Base-by-base conservation (phyloP, 1,140 invertebrate species). In the Pristionchus pacificus region DNA sequence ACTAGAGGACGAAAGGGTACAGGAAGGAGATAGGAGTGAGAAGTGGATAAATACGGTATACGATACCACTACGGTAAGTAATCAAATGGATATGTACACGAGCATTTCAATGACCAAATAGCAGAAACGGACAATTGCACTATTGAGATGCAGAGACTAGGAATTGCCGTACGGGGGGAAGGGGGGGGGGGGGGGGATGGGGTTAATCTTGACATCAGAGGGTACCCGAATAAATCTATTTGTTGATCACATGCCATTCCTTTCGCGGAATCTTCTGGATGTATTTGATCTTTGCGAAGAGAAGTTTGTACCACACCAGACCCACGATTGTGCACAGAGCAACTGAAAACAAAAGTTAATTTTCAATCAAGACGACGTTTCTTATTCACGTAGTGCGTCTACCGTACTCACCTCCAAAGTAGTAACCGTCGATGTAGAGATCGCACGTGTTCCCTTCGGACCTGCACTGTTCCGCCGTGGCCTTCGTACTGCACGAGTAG, bases 401-500 rank as follows among this genome's bases (percentile, higher is more conserved):
- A 49, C 38, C 38, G 38, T 49, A 49, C 38, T 49, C 38, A 49
- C 38, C 38, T 49, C 33, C 32, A 19, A 71, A 25, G 59, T 71
- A 77, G 57, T 77, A 77, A 28, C 76, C 75, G 60, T 77, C 76
- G 32, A 77, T 57, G n/a, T 70, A 49, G 28, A 70, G 60, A 32
- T 77, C 71, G 65, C 76, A 77, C 15, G 63, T 65, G 60, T 77
- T 66, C 1, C 76, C 76, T 25, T 31, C 69, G 25, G 70, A 60
- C 15, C 64, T 25, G 33, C 76, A 77, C 38, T 71, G 70, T 29
- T 76, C 74, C 13, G 72, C 64, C 19, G 81, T 69, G 2, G 70
- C 61, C 63, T 84, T 83, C 1, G 67, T 74, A 58, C 75, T 80
- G 65, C 81, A 83, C 3, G 77, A 61, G 33, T 70, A 72, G 10